These are phyloP conservation scores for Phortica okadai DNA, from an alignment of 2,888 invertebrate species.

Conservation along the genomic window DNA sequence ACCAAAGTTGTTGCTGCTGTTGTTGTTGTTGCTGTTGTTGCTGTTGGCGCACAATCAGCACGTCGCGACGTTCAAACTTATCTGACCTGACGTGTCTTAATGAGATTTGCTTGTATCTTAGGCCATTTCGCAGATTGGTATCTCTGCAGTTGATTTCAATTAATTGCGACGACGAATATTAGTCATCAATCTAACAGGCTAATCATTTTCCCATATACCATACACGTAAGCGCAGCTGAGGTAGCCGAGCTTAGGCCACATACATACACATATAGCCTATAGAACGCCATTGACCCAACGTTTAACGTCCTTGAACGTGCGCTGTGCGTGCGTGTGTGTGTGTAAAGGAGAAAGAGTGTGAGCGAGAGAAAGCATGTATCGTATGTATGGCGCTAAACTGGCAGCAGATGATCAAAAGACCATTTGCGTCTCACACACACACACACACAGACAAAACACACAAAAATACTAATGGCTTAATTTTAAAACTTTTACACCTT, in stretches of 20 bases:
- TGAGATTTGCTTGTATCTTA: slow-evolving; percentile 76
- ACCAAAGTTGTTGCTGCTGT: slow-evolving; percentile 25
- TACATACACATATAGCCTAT: slow-evolving; percentile 22
- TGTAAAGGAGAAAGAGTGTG: neutral
- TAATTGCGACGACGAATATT: slow-evolving; percentile 74
- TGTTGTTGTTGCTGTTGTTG: slow-evolving; percentile 32
- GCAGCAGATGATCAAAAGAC: slow-evolving; percentile 51
- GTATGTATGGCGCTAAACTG: slow-evolving; percentile 68
- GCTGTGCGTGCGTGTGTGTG: neutral
- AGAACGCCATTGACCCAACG: slow-evolving; percentile 30
- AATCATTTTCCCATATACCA: slow-evolving; percentile 58
- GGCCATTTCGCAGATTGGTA: slow-evolving; percentile 74
- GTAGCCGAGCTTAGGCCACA: neutral
- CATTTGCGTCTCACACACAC: neutral
- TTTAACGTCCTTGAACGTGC: slow-evolving; percentile 11
- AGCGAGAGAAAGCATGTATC: slow-evolving; percentile 14
- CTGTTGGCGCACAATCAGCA: slow-evolving; percentile 30
- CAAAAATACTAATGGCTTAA: slow-evolving; percentile 67
- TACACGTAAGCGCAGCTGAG: slow-evolving; percentile 21
- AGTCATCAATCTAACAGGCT: slow-evolving; percentile 74
- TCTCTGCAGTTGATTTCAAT: slow-evolving; percentile 68
- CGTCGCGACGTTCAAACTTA: neutral
- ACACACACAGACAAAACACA: slow-evolving; percentile 1
- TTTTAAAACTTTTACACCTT: slow-evolving; percentile 60
- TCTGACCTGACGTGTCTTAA: slow-evolving; percentile 72